Percentiles rank a stretch among this genome's conserved stretches.
These are phyloP conservation scores for Ammospiza caudacuta DNA, from an alignment of 2,113 vertebrate species.

Conservation along the genomic window DNA sequence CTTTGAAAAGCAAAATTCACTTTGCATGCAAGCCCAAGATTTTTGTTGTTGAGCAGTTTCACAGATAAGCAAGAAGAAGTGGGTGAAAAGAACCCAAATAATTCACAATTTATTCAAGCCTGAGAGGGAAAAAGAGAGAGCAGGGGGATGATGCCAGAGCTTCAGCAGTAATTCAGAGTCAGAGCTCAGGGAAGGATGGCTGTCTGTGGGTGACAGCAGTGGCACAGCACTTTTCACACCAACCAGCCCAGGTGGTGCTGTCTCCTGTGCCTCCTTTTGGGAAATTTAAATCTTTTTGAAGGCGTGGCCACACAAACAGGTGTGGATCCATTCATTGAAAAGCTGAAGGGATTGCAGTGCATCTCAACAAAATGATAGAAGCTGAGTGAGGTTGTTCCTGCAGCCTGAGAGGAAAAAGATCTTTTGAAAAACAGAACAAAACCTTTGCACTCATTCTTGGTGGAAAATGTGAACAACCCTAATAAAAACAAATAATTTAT, in stretches of 20 bases:
- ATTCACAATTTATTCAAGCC: not conserved
- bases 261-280: not conserved
- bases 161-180: not conserved
- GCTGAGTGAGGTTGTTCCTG: not conserved
- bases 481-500: not conserved
- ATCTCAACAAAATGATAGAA: not conserved
- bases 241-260: not conserved
- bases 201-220: not conserved
- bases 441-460: not conserved
- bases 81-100: not conserved
- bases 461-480: not conserved
- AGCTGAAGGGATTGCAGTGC: not conserved
- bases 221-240: not conserved
- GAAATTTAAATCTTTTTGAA: not conserved
- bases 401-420: not conserved
- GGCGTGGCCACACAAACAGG: accelerated
- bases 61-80: not conserved
- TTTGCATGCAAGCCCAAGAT: not conserved
- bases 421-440: not conserved
- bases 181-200: not conserved
- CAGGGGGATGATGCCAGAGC: not conserved
- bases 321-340: accelerated
- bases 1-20: not conserved
- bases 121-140: not conserved
- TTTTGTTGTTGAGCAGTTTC: not conserved